Conservation (phyloP, 2,888 invertebrate species). For the Schizaphis graminum region DNA sequence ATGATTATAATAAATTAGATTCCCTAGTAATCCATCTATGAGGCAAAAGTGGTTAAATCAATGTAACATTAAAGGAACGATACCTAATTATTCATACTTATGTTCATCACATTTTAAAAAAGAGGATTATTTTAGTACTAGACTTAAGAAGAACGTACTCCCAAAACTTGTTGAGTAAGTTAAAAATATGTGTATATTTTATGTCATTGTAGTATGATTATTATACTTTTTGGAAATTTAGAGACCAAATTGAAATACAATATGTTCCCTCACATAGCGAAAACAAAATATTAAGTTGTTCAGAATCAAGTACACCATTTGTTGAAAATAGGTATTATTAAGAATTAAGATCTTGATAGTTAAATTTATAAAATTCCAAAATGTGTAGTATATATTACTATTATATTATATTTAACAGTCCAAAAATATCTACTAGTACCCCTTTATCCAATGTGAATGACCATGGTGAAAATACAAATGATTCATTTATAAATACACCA, state of each 20-base stretch:
- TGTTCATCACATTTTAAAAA: neutral
- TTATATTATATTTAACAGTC: neutral
- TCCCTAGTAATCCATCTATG: neutral
- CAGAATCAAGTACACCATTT: neutral
- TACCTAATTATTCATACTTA: neutral
- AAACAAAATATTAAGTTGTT: neutral
- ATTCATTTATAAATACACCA: neutral
- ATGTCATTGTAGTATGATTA: neutral
- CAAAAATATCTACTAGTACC: neutral
- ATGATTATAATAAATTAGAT: neutral
- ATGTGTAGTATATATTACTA: neutral
- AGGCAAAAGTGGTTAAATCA: neutral
- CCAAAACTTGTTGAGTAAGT: slow-evolving; percentile 9
- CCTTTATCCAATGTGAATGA: neutral
- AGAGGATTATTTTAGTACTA: neutral
- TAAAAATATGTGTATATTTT: neutral
- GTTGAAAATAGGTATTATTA: neutral
- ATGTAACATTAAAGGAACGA: neutral
- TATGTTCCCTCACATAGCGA: neutral
- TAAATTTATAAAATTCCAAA: neutral
- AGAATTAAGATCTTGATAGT: too few species aligned
- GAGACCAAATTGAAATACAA: slow-evolving; percentile 1
- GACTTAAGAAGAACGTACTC: neutral
- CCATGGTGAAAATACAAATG: neutral
- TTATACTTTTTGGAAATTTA: neutral